Evolutionary conservation across 2,797 vertebrate genomes (phyloP).

Genomic region (Salmo trutta): DNA sequence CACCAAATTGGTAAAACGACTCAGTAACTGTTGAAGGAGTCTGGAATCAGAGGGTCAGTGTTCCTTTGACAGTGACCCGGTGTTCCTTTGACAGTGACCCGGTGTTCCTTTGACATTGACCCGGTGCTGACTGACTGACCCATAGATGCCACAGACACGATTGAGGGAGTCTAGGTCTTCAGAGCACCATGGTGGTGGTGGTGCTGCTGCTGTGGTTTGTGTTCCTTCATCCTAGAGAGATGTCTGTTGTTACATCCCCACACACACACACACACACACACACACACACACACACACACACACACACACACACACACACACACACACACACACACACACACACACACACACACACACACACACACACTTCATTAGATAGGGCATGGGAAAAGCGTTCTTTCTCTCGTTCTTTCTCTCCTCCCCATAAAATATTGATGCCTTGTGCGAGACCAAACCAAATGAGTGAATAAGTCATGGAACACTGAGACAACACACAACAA

Average conservation of each 20-base stretch:
- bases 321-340: not conserved
- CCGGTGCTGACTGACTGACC: constrained; percentile 33
- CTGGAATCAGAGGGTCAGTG: constrained; percentile 5
- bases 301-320: no score
- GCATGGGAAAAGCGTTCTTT: constrained; percentile 67
- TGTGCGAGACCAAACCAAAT: constrained; percentile 62
- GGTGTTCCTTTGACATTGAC: constrained; percentile 23
- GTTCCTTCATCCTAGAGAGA: constrained; percentile 31
- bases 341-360: no score
- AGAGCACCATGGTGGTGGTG: constrained; percentile 5
- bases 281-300: constrained; percentile 16
- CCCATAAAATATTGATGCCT: constrained; percentile 71
- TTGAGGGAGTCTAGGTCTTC: constrained; percentile 6
- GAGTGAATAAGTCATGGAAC: constrained; percentile 73
- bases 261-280: constrained; percentile 8
- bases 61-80: constrained; percentile 23
- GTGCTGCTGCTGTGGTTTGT: not conserved
- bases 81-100: constrained; percentile 26
- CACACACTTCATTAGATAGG: constrained; percentile 54
- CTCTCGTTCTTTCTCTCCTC: constrained; percentile 41
- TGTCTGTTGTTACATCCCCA: constrained; percentile 22
- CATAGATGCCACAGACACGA: constrained; percentile 2
- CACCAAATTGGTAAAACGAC: no score
- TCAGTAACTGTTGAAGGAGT: not conserved
- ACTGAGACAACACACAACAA: constrained; percentile 56